Percentiles rank a stretch among this genome's conserved stretches.
Evolutionary conservation across 2,888 invertebrate genomes (phyloP).

Genomic region (Magallana nippona): DNA sequence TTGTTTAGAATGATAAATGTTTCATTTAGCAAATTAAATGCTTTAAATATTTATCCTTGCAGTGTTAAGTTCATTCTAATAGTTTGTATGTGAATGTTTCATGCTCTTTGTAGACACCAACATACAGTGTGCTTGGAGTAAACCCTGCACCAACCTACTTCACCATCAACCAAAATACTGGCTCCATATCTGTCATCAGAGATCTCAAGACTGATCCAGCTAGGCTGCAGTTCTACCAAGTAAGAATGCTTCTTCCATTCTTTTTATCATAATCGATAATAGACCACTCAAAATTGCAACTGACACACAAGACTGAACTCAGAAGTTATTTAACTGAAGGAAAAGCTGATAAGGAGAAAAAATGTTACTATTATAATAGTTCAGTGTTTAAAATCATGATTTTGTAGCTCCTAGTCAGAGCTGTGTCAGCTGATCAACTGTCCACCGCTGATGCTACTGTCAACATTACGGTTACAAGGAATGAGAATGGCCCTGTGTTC

Average conservation of each 20-base stretch:
- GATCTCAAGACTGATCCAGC: conserved; percentile 65
- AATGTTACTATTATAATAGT: too few relatives aligned
- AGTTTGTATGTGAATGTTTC: not conserved
- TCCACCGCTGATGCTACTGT: conserved; percentile 65
- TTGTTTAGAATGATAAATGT: not conserved
- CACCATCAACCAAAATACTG: conserved; percentile 53
- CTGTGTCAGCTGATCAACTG: conserved; percentile 2
- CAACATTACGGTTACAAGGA: conserved; percentile 71
- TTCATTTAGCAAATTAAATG: not conserved
- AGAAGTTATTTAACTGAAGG: too few relatives aligned
- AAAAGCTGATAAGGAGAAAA: not conserved
- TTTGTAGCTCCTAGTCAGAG: not conserved
- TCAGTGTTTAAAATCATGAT: not conserved
- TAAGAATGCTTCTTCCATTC: not conserved
- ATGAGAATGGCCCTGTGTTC: conserved; percentile 71
- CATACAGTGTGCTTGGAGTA: conserved; percentile 60
- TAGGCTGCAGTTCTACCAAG: conserved; percentile 61
- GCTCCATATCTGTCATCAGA: conserved; percentile 57
- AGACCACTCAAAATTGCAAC: too few relatives aligned
- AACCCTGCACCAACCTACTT: conserved; percentile 63
- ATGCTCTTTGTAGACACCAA: conserved; percentile 54
- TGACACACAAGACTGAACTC: too few relatives aligned
- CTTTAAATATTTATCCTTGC: too few relatives aligned
- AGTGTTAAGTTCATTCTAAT: not conserved
- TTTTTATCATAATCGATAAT: too few relatives aligned